These are phyloP conservation scores for Brenthis ino DNA, from an alignment of 2,888 invertebrate genomes.

Conservation along the genomic window DNA sequence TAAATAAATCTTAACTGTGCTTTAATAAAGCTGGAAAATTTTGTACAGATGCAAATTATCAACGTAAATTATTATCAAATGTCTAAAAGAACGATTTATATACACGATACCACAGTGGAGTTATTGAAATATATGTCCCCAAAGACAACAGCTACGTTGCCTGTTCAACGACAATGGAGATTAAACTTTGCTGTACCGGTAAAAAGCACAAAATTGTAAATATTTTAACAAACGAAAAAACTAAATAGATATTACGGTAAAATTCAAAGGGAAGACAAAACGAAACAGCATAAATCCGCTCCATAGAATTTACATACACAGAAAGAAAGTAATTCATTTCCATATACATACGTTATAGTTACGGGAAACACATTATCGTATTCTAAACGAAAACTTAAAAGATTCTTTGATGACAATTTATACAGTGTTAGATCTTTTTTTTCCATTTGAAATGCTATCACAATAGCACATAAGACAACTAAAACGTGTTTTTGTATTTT, in stretches of 20 bases:
- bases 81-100: conserved; percentile 77
- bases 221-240: conserved; percentile 43
- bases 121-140: conserved; percentile 79
- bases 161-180: conserved; percentile 52
- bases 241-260: conserved; percentile 63
- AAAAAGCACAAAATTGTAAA: conserved; percentile 15
- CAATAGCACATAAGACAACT: too few relatives aligned
- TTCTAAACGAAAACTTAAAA: not conserved
- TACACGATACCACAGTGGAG: conserved; percentile 63
- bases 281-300: conserved; percentile 69
- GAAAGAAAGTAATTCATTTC: conserved; percentile 44
- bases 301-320: conserved; percentile 67
- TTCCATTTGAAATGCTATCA: too few relatives aligned
- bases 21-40: conserved; percentile 52
- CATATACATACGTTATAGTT: conserved; percentile 50
- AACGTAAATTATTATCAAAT: conserved; percentile 69
- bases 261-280: conserved; percentile 69
- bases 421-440: too few relatives aligned
- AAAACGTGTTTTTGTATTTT: too few relatives aligned
- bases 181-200: conserved; percentile 34
- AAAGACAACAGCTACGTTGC: conserved; percentile 61
- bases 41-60: conserved; percentile 64
- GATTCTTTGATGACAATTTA: not conserved
- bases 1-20: conserved; percentile 45
- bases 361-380: conserved; percentile 24